These are phyloP conservation scores for Oncorhynchus kisutch DNA, from an alignment of 2,113 vertebrate species.

Conservation along the genomic window DNA sequence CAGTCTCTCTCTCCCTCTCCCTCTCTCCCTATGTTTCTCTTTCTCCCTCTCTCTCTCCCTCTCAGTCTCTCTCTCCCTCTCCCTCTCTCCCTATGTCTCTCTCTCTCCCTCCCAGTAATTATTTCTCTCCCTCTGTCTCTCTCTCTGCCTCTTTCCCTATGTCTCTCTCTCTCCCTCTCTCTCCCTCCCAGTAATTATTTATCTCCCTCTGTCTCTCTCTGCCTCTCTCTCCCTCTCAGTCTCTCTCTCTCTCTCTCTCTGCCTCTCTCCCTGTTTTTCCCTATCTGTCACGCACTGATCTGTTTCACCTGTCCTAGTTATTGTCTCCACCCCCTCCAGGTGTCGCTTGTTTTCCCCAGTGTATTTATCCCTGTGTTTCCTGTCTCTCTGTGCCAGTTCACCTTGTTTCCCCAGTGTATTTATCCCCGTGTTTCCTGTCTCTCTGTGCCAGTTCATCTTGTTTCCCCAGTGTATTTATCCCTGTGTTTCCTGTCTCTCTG, in stretches of 20 bases:
- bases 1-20: slow-evolving; percentile 7
- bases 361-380: background rate
- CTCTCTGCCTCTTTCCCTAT: no score
- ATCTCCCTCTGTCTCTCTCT: no score
- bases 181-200: background rate
- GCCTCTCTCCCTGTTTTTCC: background rate
- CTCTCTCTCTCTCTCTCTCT: background rate
- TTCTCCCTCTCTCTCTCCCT: no score
- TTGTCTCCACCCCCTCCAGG: no score
- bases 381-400: no score
- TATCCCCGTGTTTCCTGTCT: background rate
- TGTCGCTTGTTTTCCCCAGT: no score
- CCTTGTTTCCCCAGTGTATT: no score
- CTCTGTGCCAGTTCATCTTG: no score
- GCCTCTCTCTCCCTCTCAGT: background rate
- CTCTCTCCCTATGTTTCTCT: slow-evolving; percentile 23
- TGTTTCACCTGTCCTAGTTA: no score
- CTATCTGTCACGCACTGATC: background rate
- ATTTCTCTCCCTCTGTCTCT: slow-evolving; percentile 3
- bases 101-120: no score
- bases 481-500: no score
- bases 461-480: background rate
- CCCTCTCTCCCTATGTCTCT: no score
- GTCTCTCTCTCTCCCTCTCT: background rate
- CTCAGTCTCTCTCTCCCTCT: background rate